These are phyloP conservation scores for Pterostichus niger DNA, from an alignment of 2,888 invertebrate species.

Conservation along the genomic window DNA sequence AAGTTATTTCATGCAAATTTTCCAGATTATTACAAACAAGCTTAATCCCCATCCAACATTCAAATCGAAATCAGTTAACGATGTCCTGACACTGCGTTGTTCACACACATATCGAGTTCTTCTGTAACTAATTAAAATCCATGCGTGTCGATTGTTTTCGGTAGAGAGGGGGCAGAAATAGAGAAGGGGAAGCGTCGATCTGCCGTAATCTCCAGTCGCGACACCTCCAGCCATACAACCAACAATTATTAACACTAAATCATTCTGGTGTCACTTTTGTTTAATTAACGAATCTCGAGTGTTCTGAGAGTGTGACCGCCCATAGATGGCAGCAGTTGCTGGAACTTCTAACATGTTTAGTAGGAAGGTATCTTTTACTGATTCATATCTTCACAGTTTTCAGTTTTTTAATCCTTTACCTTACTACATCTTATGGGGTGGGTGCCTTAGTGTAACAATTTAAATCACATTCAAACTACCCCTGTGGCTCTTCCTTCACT, in stretches of 20 bases:
- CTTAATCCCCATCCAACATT: no score
- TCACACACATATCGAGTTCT: constrained; percentile 33
- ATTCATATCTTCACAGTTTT: not conserved
- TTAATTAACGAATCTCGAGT: constrained; percentile 73
- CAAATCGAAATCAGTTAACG: not conserved
- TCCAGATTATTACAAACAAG: no score
- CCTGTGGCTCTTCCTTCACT: no score
- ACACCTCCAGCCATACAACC: constrained; percentile 68
- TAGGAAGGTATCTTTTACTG: not conserved
- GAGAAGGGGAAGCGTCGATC: constrained; percentile 17
- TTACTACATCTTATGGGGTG: no score
- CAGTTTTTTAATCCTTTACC: no score
- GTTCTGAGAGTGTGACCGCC: constrained; percentile 55
- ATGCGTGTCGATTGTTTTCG: constrained; percentile 52
- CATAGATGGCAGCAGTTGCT: constrained; percentile 45
- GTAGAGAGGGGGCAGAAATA: not conserved
- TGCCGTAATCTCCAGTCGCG: constrained; percentile 55
- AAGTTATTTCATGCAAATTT: no score
- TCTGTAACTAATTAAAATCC: constrained; percentile 45
- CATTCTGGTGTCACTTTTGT: constrained; percentile 75
- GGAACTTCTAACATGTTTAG: constrained; percentile 67
- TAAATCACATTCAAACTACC: no score
- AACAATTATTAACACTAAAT: constrained; percentile 75
- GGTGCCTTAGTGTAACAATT: no score
- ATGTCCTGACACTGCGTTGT: not conserved